phyloP scores from a whole-genome alignment of 1,140 invertebrate genomes.

The Lepidurus couesii region DNA sequence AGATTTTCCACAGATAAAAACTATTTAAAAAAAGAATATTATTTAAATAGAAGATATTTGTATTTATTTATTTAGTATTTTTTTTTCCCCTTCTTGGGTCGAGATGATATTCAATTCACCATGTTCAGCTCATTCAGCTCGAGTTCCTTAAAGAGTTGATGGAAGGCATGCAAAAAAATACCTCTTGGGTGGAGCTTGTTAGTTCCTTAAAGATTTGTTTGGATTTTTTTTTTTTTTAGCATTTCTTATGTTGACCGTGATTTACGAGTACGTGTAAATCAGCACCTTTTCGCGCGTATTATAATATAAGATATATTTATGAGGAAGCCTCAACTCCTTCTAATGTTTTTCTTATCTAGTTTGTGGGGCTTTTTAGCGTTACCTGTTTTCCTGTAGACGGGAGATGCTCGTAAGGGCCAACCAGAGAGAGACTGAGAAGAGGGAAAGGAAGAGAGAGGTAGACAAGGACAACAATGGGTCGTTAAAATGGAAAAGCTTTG shows the following conservation, averaged over 20 bases:
- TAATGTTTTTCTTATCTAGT: background rate
- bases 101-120: too few species aligned
- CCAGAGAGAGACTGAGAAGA: background rate
- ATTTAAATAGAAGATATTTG: too few species aligned
- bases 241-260: background rate
- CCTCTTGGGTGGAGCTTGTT: background rate
- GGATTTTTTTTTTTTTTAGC: too few species aligned
- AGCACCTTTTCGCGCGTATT: background rate
- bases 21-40: too few species aligned
- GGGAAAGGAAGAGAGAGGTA: background rate
- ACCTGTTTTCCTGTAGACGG: background rate
- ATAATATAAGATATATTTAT: background rate
- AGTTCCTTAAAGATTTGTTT: background rate
- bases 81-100: too few species aligned
- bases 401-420: background rate
- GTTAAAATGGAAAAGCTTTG: conserved; percentile 11
- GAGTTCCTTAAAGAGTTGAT: too few species aligned
- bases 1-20: too few species aligned
- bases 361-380: background rate
- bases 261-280: conserved; percentile 2
- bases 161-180: too few species aligned
- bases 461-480: conserved; percentile 3
- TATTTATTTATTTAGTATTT: too few species aligned
- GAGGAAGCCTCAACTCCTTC: background rate
- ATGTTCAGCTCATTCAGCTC: too few species aligned